Base-by-base conservation (phyloP, 2,888 invertebrate species). In the Podabrus alpinus region DNA sequence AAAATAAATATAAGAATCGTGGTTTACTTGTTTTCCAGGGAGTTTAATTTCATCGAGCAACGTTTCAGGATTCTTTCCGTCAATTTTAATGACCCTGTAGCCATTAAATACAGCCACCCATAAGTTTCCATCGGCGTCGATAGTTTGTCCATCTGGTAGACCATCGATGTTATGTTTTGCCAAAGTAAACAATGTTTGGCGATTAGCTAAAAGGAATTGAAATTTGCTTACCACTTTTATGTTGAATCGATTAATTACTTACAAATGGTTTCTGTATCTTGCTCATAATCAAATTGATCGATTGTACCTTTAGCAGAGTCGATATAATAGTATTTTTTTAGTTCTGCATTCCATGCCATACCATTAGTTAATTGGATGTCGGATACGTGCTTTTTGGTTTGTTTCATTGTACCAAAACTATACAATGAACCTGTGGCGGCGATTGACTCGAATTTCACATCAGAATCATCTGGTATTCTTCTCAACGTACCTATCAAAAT, bases 71-170 rank as follows among this genome's bases (percentile, higher is more conserved):
- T 87, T 85, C 1, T 82, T 82, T 0, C 92, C 91, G 83, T 92
- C 90, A 21, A 92, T 87, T 83, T 91, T 84, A n/a, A 86, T 79
- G 64, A 93, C 88, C 83, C 91, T 89, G n/a, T 90, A 89, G 2
- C 92, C 94, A 78, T 91, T 90, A 83, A 92, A 95, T 83, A 92
- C 92, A 68, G 94, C 94, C 59, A 95, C 90, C 93, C 95, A 95
- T 9, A 95, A 88, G 84, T 93, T 93, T 9, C 93, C 94, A 78
- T 94, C 92, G 0, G 90, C 89, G 86, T 95, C 95, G 72, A 94
- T 93, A 77, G 94, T 93, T 93, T 95, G 93, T 16, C 93, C 93
- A 86, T 93, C 93, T 71, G 91, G 92, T 81, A 91, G 88, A 45
- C 90, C 88, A 3, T 84, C 81, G 71, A 88, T 83, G 15, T 82